Evolutionary conservation across 2,797 vertebrate genomes (phyloP).

Genomic region (Emydoidea blandingii): DNA sequence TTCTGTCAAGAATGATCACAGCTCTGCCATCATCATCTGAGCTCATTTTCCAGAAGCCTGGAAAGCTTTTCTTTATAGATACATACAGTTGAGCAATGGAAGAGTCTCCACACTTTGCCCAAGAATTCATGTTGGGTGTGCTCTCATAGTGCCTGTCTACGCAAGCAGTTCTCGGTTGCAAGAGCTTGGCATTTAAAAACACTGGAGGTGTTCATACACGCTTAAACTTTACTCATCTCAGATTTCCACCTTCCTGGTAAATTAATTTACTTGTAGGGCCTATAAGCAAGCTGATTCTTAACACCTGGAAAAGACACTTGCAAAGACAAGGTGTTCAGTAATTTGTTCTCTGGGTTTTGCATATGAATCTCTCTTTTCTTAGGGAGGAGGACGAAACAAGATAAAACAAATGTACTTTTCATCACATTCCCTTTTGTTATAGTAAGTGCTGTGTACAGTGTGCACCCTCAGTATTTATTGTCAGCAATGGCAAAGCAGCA

Average conservation of each 20-base stretch:
- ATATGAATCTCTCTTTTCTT: slow-evolving; percentile 21
- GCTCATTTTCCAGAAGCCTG: slow-evolving; percentile 39
- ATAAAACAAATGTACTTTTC: background rate
- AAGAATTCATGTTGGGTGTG: background rate
- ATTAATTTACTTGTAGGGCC: slow-evolving; percentile 23
- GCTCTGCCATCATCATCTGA: slow-evolving; percentile 26
- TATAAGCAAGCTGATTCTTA: slow-evolving; percentile 41
- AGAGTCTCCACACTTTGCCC: background rate
- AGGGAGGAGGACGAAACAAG: slow-evolving; percentile 39
- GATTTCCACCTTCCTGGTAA: slow-evolving; percentile 32
- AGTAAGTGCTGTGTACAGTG: background rate
- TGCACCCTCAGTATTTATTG: background rate
- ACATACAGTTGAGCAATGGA: slow-evolving; percentile 24
- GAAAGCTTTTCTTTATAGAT: slow-evolving; percentile 35
- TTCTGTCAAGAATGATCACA: background rate
- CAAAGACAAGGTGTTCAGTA: slow-evolving; percentile 5
- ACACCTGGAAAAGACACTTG: slow-evolving; percentile 29
- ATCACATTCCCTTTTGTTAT: background rate
- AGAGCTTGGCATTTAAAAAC: slow-evolving; percentile 32
- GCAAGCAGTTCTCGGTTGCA: slow-evolving; percentile 42
- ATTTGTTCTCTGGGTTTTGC: background rate
- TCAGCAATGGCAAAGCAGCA: slow-evolving; percentile 26
- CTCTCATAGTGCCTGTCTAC: slow-evolving; percentile 52
- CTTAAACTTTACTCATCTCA: slow-evolving; percentile 38
- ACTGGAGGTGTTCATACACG: slow-evolving; percentile 50